Evolutionary conservation across 2,797 vertebrate species (phyloP).

Genomic region (Sebastes ruberrimus): DNA sequence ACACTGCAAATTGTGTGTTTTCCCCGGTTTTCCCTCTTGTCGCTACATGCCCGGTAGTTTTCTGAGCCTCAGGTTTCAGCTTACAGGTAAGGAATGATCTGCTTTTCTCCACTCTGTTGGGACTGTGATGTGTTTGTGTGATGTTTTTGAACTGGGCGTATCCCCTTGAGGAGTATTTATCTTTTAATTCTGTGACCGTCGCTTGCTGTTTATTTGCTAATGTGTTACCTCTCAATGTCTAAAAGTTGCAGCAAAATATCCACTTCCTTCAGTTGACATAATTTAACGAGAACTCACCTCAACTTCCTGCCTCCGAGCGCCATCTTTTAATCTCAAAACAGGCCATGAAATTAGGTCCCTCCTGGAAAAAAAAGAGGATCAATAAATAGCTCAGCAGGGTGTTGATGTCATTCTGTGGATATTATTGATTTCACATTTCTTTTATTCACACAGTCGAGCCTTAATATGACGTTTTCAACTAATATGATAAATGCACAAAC

Average conservation of each 20-base stretch:
- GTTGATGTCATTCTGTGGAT: not conserved
- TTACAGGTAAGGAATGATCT: slow-evolving; percentile 57
- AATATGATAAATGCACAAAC: not conserved
- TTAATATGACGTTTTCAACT: not conserved
- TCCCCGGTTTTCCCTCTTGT: slow-evolving; percentile 47
- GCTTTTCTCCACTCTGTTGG: slow-evolving; percentile 16
- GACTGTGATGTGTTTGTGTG: slow-evolving; percentile 18
- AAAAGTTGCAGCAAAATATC: slow-evolving; percentile 6
- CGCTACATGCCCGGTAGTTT: slow-evolving; percentile 59
- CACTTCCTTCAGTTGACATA: not conserved
- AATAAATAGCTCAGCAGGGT: slow-evolving; percentile 40
- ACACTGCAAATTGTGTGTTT: slow-evolving; percentile 19
- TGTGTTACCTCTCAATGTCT: not conserved
- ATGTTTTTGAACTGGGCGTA: slow-evolving; percentile 2
- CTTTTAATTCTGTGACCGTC: not conserved
- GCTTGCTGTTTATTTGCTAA: not conserved
- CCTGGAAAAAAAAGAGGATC: slow-evolving; percentile 29
- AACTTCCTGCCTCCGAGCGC: not conserved
- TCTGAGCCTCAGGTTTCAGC: slow-evolving; percentile 55
- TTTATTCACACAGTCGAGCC: not conserved
- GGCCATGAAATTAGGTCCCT: slow-evolving; percentile 23
- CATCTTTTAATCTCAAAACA: not conserved
- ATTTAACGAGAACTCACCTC: not conserved
- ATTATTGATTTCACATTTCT: slow-evolving; percentile 33
- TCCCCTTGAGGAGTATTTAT: not conserved